Evolutionary conservation across 1,140 invertebrate species (phyloP).

Genomic region (Camponotus vicinus): DNA sequence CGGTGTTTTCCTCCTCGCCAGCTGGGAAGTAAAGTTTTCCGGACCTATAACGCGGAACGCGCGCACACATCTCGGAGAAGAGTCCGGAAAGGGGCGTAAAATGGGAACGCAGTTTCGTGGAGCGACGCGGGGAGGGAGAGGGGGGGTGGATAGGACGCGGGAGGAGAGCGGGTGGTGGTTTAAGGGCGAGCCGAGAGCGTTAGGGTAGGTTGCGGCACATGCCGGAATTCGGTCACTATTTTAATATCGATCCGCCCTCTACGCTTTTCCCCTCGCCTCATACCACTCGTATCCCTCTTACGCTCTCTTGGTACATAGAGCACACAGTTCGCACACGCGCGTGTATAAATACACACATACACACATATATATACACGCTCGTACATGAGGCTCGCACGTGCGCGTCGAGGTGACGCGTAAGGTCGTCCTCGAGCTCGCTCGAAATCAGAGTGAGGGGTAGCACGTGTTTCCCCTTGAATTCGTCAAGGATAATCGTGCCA

Average conservation of each 20-base stretch:
- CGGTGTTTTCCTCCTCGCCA: constrained; percentile 60
- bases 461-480: constrained; percentile 45
- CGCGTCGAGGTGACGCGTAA: constrained; percentile 57
- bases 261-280: constrained; percentile 30
- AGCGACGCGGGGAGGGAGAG: constrained; percentile 36
- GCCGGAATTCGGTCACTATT: constrained; percentile 86
- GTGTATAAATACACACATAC: too few relatives aligned
- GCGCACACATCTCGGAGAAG: constrained; percentile 52
- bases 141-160: constrained; percentile 24
- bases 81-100: constrained; percentile 47
- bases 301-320: constrained; percentile 35
- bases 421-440: constrained; percentile 51
- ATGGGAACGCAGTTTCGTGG: constrained; percentile 52
- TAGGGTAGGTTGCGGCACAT: constrained; percentile 83
- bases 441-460: constrained; percentile 47
- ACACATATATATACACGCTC: background rate
- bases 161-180: constrained; percentile 69
- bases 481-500: constrained; percentile 41
- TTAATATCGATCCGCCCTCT: constrained; percentile 84
- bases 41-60: constrained; percentile 30
- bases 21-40: constrained; percentile 67
- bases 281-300: constrained; percentile 28
- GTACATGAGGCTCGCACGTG: constrained; percentile 53
- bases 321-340: constrained; percentile 20
- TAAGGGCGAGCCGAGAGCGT: constrained; percentile 76